Evolutionary conservation across 1,140 invertebrate genomes (phyloP).

Genomic region (Trachymyrmex septentrionalis): DNA sequence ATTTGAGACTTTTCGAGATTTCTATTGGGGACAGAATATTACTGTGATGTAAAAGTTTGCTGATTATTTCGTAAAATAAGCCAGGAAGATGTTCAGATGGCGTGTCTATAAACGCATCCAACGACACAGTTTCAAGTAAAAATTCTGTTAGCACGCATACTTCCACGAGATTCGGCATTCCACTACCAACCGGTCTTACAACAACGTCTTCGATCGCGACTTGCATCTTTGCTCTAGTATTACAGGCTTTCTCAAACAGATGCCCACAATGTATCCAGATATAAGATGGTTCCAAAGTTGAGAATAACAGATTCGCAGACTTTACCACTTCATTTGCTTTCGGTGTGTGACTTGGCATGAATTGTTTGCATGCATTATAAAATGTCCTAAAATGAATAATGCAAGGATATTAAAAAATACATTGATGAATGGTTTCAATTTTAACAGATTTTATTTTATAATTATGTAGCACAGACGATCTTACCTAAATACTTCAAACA

Average conservation of each 20-base stretch:
- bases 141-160: conserved; percentile 92
- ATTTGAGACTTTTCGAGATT: conserved; percentile 88
- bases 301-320: conserved; percentile 95
- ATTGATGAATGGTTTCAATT: conserved; percentile 11
- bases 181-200: conserved; percentile 87
- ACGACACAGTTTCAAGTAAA: conserved; percentile 92
- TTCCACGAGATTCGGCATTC: conserved; percentile 89
- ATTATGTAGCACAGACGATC: neutral
- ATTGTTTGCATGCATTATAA: conserved; percentile 85
- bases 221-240: conserved; percentile 78
- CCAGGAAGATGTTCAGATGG: conserved; percentile 93
- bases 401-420: conserved; percentile 32
- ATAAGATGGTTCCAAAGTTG: conserved; percentile 94
- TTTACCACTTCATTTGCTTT: conserved; percentile 90
- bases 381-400: conserved; percentile 84
- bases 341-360: conserved; percentile 71
- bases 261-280: conserved; percentile 94
- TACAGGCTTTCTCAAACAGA: conserved; percentile 90
- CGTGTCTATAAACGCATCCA: conserved; percentile 93
- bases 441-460: neutral
- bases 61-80: conserved; percentile 90
- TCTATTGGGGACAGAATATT: conserved; percentile 88
- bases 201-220: conserved; percentile 76
- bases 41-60: conserved; percentile 88
- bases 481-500: conserved; percentile 94